Percentiles rank a stretch among this genome's conserved stretches.
phyloP scores from a whole-genome alignment of 2,888 invertebrate genomes.

The Drosophila sordidapex region DNA sequence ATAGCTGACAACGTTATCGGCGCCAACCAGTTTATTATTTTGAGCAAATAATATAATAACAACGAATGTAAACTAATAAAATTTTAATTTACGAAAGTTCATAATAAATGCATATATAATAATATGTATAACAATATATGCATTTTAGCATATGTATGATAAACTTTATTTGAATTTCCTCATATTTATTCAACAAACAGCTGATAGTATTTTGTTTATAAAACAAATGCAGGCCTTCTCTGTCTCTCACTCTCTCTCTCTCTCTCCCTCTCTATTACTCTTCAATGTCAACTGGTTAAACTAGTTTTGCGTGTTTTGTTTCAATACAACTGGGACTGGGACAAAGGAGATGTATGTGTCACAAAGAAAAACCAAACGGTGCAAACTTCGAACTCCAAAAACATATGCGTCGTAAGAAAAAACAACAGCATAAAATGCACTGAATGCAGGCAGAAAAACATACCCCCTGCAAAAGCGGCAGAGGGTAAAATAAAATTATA shows the following conservation, averaged over 20 bases:
- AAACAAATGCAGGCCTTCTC: background rate
- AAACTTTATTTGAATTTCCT: background rate
- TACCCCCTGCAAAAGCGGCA: constrained; percentile 34
- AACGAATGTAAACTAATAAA: background rate
- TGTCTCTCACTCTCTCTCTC: background rate
- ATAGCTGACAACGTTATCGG: background rate
- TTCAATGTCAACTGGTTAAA: constrained; percentile 45
- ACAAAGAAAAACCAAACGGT: constrained; percentile 28
- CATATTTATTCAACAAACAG: constrained; percentile 24
- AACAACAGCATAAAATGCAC: constrained; percentile 30
- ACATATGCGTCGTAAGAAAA: constrained; percentile 30
- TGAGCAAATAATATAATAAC: background rate
- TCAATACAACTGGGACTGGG: constrained; percentile 3
- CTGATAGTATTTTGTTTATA: constrained; percentile 43
- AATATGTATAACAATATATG: no score
- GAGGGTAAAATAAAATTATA: constrained; percentile 30
- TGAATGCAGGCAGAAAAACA: constrained; percentile 19
- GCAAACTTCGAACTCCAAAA: constrained; percentile 1
- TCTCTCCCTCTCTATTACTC: background rate
- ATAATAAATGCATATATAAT: background rate
- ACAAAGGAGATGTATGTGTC: constrained; percentile 34
- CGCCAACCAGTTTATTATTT: constrained; percentile 4
- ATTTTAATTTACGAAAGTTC: background rate
- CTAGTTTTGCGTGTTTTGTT: constrained; percentile 49
- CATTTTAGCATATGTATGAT: background rate